Conservation (phyloP, 2,113 vertebrate species). For the Cynoglossus semilaevis region DNA sequence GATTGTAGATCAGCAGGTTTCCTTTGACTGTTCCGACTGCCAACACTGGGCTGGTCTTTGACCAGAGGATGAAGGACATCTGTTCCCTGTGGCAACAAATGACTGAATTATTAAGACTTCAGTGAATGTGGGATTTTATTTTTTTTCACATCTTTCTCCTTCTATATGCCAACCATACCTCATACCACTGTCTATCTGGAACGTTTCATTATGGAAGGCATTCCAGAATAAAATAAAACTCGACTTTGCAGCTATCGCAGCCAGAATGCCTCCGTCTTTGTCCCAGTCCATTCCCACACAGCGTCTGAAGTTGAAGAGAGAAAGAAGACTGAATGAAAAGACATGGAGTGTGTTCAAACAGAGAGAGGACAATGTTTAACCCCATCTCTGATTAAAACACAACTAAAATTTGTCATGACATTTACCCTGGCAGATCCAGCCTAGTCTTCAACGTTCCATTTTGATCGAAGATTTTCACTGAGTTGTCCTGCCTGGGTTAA, state of each 20-base stretch:
- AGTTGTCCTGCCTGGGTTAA: conserved; percentile 79
- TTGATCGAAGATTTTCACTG: conserved; percentile 96
- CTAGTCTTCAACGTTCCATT: conserved; percentile 94
- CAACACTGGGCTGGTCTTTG: conserved; percentile 84
- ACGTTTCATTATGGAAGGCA: conserved; percentile 89
- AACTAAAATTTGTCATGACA: conserved; percentile 26
- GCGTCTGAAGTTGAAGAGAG: conserved; percentile 63
- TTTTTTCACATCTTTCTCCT: too few species aligned
- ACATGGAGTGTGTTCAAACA: conserved; percentile 3
- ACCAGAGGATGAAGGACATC: conserved; percentile 93
- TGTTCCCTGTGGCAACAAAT: conserved; percentile 79
- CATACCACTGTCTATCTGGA: conserved; percentile 91
- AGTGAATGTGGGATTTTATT: too few species aligned
- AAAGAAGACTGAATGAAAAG: neutral
- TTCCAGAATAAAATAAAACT: conserved; percentile 89
- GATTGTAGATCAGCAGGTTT: conserved; percentile 95
- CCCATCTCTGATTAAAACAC: neutral
- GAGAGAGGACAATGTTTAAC: neutral
- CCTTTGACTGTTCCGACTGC: conserved; percentile 93
- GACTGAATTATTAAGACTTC: neutral
- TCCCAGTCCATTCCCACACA: conserved; percentile 96
- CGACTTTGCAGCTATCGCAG: conserved; percentile 91
- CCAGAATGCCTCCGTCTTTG: conserved; percentile 92
- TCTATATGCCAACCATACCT: conserved; percentile 75
- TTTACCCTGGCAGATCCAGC: conserved; percentile 88